Conservation (phyloP, 2,888 invertebrate genomes). For the Sphaeridia pumilis region DNA sequence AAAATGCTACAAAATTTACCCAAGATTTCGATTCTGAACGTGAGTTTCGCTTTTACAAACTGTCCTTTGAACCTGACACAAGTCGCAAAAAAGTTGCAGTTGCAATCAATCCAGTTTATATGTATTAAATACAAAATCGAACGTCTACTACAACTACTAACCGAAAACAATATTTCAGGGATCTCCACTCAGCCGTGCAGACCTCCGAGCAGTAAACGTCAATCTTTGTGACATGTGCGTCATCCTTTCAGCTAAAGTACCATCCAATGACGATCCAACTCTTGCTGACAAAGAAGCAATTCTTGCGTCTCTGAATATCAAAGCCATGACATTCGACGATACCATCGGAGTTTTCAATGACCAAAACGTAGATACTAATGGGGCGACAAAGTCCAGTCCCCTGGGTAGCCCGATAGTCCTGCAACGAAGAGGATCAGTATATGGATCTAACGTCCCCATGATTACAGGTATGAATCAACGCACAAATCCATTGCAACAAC, state of each 20-base stretch:
- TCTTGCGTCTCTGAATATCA: slow-evolving; percentile 97
- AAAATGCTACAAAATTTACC: slow-evolving; percentile 99
- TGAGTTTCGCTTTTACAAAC: slow-evolving; percentile 51
- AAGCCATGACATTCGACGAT: slow-evolving; percentile 97
- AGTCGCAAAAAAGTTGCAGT: neutral
- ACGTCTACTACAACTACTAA: too few relatives aligned
- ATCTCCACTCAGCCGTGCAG: slow-evolving; percentile 96
- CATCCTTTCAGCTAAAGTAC: slow-evolving; percentile 94
- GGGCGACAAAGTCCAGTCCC: slow-evolving; percentile 44
- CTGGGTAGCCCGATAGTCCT: slow-evolving; percentile 82
- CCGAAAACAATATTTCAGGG: too few relatives aligned
- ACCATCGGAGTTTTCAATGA: slow-evolving; percentile 73
- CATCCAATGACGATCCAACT: slow-evolving; percentile 98
- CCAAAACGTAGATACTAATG: slow-evolving; percentile 36
- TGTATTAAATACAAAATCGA: too few relatives aligned
- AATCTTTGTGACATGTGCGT: slow-evolving; percentile 99
- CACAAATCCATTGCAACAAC: too few relatives aligned
- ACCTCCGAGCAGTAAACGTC: slow-evolving; percentile 97
- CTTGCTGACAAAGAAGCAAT: slow-evolving; percentile 99
- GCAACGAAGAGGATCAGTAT: slow-evolving; percentile 86
- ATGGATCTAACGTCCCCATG: slow-evolving; percentile 99
- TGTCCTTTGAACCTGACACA: too few relatives aligned
- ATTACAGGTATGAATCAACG: too few relatives aligned
- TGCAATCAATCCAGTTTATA: too few relatives aligned
- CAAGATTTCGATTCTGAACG: slow-evolving; percentile 97